Evolutionary conservation across 1,140 invertebrate species (phyloP), one percentile per base, ranked within the genome.

Genomic region (Drosophila nannoptera): DNA sequence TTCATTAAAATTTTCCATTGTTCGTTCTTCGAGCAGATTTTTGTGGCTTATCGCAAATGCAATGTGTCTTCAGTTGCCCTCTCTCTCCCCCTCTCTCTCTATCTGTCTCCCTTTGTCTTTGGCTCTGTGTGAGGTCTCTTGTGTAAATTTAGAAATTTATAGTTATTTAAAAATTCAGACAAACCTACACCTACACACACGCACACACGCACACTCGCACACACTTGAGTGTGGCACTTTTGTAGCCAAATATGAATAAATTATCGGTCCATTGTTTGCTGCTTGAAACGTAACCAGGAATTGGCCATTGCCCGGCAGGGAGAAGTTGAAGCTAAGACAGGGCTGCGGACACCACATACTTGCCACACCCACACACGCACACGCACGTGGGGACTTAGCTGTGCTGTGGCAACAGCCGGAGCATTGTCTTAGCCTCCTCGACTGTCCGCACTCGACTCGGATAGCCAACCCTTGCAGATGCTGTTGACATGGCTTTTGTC

Each of bases 141-240:
- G 80, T 77, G 80, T 84, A 84, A 84, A 84, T 84, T 84, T 84
- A 84, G 80, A 72, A 84, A 84, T 84, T 84, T 84, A 84, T 86
- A 83, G 82, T 84, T 84, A 84, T 84, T 86, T 84, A 84, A 84
- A 84, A 84, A 84, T 84, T 84, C 77, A 84, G 73, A 59, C 46
- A 45, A 45, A 48, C 66, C 52, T 40, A 67, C 38, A 45, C 33
- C 33, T 52, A 16, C 16, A 55, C 49, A 48, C 31, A 45, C 33
- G 33, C 59, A 16, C 16, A 55, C 49, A 48, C 31, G 63, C 58
- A 42, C 49, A 36, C 14, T 35, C 32, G 42, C 58, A 16, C 16
- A 55, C 40, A 40, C 14, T 65, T 82, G 75, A 66, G 55, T 61
- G 50, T 58, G 58, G 52, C 58, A 68, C 69, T 72, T 72, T 72